Evolutionary conservation across 2,888 invertebrate species (phyloP).

Genomic region (Elysia crispata): DNA sequence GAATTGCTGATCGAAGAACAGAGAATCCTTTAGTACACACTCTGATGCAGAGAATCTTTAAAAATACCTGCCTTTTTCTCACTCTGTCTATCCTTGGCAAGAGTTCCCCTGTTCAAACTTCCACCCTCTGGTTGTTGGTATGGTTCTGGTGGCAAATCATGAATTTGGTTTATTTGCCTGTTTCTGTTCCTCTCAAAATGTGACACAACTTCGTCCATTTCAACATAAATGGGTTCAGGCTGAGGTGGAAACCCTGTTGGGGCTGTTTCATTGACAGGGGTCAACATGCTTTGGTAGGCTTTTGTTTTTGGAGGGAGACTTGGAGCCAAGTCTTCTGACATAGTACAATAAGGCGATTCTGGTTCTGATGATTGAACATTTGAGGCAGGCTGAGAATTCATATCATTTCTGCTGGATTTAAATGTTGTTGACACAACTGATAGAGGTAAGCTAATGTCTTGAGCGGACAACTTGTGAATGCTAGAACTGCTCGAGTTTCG

Average conservation of each 20-base stretch:
- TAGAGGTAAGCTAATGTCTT: neutral
- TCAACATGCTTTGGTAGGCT: conserved; percentile 37
- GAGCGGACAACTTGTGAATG: neutral
- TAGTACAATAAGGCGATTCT: neutral
- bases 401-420: neutral
- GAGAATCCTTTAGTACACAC: too few species aligned
- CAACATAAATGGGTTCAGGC: conserved; percentile 42
- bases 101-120: neutral
- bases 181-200: conserved; percentile 13
- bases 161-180: conserved; percentile 14
- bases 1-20: too few species aligned
- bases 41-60: neutral
- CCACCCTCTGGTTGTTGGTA: too few species aligned
- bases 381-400: too few species aligned
- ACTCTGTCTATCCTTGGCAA: neutral
- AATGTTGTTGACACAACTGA: neutral
- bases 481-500: neutral
- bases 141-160: too few species aligned
- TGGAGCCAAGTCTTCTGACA: conserved; percentile 15
- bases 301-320: conserved; percentile 41
- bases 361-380: neutral
- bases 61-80: conserved; percentile 2
- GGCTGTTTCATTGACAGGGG: conserved; percentile 43
- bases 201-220: conserved; percentile 37
- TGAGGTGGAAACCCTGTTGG: conserved; percentile 1